Base-by-base conservation (phyloP, 2,888 invertebrate genomes). In the Drosophila dives region DNA sequence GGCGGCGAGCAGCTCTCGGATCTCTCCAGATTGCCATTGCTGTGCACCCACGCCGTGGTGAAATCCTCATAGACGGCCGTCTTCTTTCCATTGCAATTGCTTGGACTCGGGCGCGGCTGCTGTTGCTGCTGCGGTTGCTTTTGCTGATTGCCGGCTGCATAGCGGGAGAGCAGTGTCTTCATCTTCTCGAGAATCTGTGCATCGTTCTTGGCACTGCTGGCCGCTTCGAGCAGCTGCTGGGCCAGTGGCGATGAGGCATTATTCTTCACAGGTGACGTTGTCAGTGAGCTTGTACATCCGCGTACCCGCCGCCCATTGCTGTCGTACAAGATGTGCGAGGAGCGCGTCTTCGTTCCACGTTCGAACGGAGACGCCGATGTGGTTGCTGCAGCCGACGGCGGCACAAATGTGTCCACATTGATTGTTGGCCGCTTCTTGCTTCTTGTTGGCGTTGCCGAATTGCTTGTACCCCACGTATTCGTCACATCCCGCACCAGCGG, bases 381-480 rank as follows among this genome's bases (percentile, higher is more conserved):
- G 84, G 23, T 88, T 69, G 69, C 87, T 68, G 69, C 54, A 1
- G 55, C 38, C 33, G 33, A 33, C 7, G 67, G 68, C 20, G 86
- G 85, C 84, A 93, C 94, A 59, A 96, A 96, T 0, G 96, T 96
- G 75, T 96, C 96, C 33, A 94, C 93, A 2, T 94, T 95, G 67
- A 95, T 90, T 2, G 94, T 93, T 1, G 95, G 94, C 5, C 95
- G 89, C 81, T 81, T 93, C 66, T 90, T 93, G 81, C 73, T 92
- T 23, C 23, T 23, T 2, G 26, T 26, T n/a, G 78, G 93, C 42
- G 83, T 75, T 4, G 86, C 76, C 0, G 84, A 93, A 29, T 86
- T 86, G 42, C 96, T 94, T 1, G 96, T 96, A 73, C 95, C 95
- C 97, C 97, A 97, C 0, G 97, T 97, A 81, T 96, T 96, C 64